These are phyloP conservation scores for Argyrosomus regius DNA, from an alignment of 2,797 vertebrate genomes.

Conservation along the genomic window DNA sequence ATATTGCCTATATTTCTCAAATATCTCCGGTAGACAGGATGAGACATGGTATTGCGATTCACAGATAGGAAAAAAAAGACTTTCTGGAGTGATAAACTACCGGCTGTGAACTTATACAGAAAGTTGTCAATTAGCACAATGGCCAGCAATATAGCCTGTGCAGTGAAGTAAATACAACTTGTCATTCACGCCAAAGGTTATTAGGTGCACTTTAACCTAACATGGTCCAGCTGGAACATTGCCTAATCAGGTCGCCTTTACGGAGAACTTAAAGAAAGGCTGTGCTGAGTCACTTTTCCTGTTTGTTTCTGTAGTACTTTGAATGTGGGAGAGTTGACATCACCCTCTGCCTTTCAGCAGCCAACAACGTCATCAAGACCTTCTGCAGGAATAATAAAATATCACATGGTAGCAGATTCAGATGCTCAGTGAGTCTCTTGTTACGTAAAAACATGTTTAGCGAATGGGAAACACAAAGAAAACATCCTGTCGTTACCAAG, in stretches of 20 bases:
- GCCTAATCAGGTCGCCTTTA: slow-evolving; percentile 48
- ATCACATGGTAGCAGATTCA: not conserved
- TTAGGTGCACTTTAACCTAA: slow-evolving; percentile 24
- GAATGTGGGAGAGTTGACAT: not conserved
- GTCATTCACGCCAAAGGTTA: slow-evolving; percentile 38
- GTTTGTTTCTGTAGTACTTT: slow-evolving; percentile 14
- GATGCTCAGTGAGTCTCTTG: not conserved
- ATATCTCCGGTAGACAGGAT: slow-evolving; percentile 28
- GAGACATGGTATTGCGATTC: slow-evolving; percentile 3
- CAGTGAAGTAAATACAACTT: slow-evolving; percentile 17
- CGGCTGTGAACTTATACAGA: slow-evolving; percentile 5
- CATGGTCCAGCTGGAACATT: slow-evolving; percentile 25
- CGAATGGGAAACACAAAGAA: not conserved
- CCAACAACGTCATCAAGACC: slow-evolving; percentile 15
- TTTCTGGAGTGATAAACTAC: slow-evolving; percentile 11
- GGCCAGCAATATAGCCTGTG: not conserved
- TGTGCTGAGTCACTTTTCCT: slow-evolving; percentile 35
- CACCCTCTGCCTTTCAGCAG: slow-evolving; percentile 10
- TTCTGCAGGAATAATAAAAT: not conserved
- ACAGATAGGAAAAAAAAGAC: not conserved
- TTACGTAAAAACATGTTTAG: not conserved
- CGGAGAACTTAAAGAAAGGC: slow-evolving; percentile 18
- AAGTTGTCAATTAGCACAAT: slow-evolving; percentile 18
- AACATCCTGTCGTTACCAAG: not conserved
- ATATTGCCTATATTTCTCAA: slow-evolving; percentile 48